These are phyloP conservation scores for Clavelina lepadiformis DNA, from an alignment of 23 tunicate species.

Conservation along the genomic window DNA sequence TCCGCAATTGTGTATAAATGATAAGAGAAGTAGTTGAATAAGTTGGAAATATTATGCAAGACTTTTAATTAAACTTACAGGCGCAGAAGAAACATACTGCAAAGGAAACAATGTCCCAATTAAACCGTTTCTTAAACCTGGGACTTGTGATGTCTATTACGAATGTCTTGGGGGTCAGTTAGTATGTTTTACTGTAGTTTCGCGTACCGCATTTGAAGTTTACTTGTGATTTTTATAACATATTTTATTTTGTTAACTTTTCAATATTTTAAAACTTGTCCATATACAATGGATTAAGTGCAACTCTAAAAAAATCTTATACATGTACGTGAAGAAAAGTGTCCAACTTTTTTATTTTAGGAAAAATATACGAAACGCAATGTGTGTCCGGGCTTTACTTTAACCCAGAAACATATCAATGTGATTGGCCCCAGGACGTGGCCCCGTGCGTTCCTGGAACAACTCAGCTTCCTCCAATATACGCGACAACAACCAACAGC, in stretches of 20 bases:
- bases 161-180: conserved; percentile 5
- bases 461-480: neutral
- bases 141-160: conserved; percentile 6
- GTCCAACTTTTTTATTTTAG: neutral
- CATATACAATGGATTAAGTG: no score
- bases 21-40: no score
- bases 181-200: neutral
- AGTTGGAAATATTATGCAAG: neutral
- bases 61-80: neutral
- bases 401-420: neutral
- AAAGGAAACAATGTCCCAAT: conserved; percentile 2
- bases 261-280: no score
- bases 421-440: neutral
- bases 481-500: neutral
- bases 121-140: conserved; percentile 6
- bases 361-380: neutral
- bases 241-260: no score
- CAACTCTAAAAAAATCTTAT: no score
- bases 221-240: no score
- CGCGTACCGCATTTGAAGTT: no score
- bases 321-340: neutral
- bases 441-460: neutral
- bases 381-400: neutral
- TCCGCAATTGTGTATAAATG: no score
- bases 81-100: neutral